Evolutionary conservation across 2,113 vertebrate genomes (phyloP), one percentile per base, ranked within the genome.

Genomic region (Xiphophorus hellerii): DNA sequence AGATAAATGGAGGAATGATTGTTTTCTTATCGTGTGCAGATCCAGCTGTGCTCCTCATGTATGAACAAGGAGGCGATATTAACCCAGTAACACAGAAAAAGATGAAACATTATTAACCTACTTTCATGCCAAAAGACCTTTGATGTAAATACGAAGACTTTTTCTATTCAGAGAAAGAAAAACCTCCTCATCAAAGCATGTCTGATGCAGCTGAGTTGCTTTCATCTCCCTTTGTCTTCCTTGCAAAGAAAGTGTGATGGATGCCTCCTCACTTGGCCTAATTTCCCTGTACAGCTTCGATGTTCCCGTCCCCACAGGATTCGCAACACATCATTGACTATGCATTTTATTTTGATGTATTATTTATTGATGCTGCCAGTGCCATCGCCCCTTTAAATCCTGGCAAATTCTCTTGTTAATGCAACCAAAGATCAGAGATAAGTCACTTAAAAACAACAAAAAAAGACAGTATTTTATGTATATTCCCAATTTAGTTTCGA

Each of bases 361-460:
- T 87, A 93, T 92, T 94, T 90, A 95, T 94, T 89, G 77, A 89
- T 76, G 39, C 28, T 44, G 64, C 27, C 63, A 87, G 68, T 82
- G 71, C 86, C 86, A 75, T 81, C 78, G 68, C 76, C 82, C 77
- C 25, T 65, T 42, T 75, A 73, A 69, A 76, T 81, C 33, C 44
- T 42, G 79, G 69, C 69, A 6, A 37, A 11, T 69, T 82, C 33
- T 77, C 68, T 60, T 14, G 25, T n/a, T 63, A 29, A 60, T 64
- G 37, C 27, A 20, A 64, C 68, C 7, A 69, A 78, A 73, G 12
- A 72, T n/a, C 64, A 30, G n/a, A 14, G 5, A 44, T 33, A 30
- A 30, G 44, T 62, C 78, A 76, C 17, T 63, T 15, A 81, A 54
- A 74, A 20, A 30, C 62, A 20, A 66, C 42, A 37, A 33, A 37